Percentiles rank a stretch among this genome's conserved stretches.
Conservation (phyloP, 2,888 invertebrate genomes). For the Diploptera punctata region DNA sequence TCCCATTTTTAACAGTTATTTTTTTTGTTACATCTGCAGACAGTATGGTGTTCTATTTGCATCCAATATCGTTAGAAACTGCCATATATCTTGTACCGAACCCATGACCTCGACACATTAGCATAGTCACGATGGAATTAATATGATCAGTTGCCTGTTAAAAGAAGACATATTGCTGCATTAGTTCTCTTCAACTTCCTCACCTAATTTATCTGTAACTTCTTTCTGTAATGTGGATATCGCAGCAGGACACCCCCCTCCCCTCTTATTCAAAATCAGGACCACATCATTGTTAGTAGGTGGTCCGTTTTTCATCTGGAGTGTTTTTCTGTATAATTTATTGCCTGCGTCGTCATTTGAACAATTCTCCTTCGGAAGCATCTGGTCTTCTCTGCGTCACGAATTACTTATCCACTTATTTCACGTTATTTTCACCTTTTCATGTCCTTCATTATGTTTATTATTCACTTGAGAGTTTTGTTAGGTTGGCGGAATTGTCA, state of each 20-base stretch:
- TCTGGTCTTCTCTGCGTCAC: not conserved
- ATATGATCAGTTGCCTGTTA: slow-evolving; percentile 4
- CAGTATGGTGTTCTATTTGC: slow-evolving; percentile 5
- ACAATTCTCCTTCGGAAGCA: slow-evolving; percentile 9
- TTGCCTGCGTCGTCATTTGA: slow-evolving; percentile 23
- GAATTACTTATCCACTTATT: slow-evolving; percentile 25
- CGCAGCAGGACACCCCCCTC: slow-evolving; percentile 7
- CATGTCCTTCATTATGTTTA: not conserved
- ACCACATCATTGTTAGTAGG: slow-evolving; percentile 15
- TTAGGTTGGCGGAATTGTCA: slow-evolving; percentile 15
- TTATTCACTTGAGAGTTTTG: not conserved
- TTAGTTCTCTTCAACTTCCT: not conserved
- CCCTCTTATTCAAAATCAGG: not conserved
- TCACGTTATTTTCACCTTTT: slow-evolving; percentile 12
- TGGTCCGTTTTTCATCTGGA: slow-evolving; percentile 22
- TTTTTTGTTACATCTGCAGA: not conserved
- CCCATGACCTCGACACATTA: not conserved
- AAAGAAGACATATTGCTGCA: slow-evolving; percentile 14
- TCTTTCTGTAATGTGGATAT: slow-evolving; percentile 6
- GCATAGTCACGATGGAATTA: slow-evolving; percentile 13
- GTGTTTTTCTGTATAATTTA: slow-evolving; percentile 22
- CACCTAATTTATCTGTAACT: not conserved
- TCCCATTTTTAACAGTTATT: no score
- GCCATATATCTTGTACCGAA: not conserved
- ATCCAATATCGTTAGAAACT: not conserved